A percentile compares a stretch with the other conserved stretches of the same genome.
These are phyloP conservation scores for Alosa alosa DNA, from an alignment of 2,113 vertebrate genomes.

Conservation along the genomic window DNA sequence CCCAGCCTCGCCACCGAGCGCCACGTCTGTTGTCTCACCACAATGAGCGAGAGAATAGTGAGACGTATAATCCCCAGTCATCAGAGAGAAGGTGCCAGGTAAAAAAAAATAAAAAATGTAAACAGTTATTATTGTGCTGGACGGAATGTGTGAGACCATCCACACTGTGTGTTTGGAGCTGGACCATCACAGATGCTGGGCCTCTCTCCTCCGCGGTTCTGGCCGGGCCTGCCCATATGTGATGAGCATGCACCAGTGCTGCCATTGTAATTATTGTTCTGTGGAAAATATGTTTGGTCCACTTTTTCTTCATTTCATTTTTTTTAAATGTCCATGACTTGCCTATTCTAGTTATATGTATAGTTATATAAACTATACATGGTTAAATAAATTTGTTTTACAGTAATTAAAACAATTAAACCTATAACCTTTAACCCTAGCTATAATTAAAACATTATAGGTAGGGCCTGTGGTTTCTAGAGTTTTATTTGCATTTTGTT, in stretches of 20 bases:
- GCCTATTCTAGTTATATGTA: too few species aligned
- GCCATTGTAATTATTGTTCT: background rate
- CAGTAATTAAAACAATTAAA: background rate
- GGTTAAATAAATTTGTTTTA: background rate
- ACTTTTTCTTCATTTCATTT: background rate
- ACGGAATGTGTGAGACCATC: constrained; percentile 19
- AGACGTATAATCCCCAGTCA: constrained; percentile 75
- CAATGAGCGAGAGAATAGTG: constrained; percentile 77
- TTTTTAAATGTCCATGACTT: background rate
- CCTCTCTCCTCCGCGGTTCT: background rate
- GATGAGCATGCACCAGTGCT: background rate
- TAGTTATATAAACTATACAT: too few species aligned
- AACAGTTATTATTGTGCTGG: constrained; percentile 76
- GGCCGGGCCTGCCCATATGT: background rate
- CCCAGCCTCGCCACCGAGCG: constrained; percentile 65
- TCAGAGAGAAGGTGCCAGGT: constrained; percentile 66
- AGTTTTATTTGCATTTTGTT: background rate
- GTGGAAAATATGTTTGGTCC: background rate
- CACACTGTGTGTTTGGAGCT: background rate
- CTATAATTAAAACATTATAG: background rate
- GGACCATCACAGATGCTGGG: background rate
- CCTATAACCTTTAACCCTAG: too few species aligned
- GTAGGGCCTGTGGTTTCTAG: background rate
- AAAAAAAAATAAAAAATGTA: constrained; percentile 67
- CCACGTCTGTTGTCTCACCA: constrained; percentile 74